These are phyloP conservation scores for Ardeotis arabs DNA, from an alignment of 2,113 vertebrate genomes.

Conservation along the genomic window DNA sequence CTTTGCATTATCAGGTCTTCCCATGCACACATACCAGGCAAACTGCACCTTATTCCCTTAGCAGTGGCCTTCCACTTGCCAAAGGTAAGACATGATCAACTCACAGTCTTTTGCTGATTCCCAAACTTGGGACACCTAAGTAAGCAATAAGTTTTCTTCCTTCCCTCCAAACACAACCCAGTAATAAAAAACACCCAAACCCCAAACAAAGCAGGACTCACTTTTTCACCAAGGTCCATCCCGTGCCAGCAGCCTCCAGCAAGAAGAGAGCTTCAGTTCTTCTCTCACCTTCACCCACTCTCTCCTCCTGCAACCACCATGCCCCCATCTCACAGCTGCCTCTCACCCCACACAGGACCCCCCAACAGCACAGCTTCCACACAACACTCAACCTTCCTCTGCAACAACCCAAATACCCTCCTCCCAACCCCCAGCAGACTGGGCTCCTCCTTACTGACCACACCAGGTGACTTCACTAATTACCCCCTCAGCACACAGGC, in stretches of 20 bases:
- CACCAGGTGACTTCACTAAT: not conserved
- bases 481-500: not conserved
- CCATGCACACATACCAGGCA: accelerated
- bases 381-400: accelerated
- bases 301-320: accelerated
- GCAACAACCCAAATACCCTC: not conserved
- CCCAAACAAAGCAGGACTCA: not conserved
- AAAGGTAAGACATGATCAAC: accelerated
- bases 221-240: not conserved
- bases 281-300: no score
- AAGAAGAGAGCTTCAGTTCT: not conserved
- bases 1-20: not conserved
- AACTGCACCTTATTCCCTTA: not conserved
- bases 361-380: not conserved
- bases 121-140: not conserved
- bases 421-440: not conserved
- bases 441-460: accelerated
- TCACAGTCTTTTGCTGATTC: not conserved
- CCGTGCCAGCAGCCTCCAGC: not conserved
- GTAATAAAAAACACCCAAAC: not conserved
- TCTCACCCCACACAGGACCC: accelerated
- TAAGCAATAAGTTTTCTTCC: not conserved
- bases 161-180: not conserved
- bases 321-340: no score
- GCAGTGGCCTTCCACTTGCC: not conserved